Base-by-base conservation (phyloP, 2,888 invertebrate species). In the Podabrus alpinus region DNA sequence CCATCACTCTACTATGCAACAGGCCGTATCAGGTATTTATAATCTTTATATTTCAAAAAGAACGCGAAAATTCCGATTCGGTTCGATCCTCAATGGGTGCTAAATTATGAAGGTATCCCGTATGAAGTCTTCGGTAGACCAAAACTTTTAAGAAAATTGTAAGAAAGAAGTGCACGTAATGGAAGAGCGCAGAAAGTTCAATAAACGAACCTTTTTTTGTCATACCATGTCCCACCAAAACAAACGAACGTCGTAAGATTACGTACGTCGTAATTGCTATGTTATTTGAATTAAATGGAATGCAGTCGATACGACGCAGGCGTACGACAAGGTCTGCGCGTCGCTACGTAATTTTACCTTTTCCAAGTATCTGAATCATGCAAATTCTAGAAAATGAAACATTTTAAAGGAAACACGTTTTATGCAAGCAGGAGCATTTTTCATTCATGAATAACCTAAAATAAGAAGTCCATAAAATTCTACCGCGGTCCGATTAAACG, bases 1-100 rank as follows among this genome's bases (percentile, higher is more conserved):
- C 9, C 81, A 83, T 59, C 85, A 85, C 78, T 77, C 82, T 66
- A 82, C 79, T 60, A 85, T 84, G 83, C 62, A 64, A 64, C 85
- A 84, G 78, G 81, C 84, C 16, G 84, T 82, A 79, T 66, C 77
- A 69, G 77, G 77, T 77, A 64, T 69, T 24, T 61, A 61, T 64
- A 19, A 62, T 62, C 17, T 13, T 62, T 62, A 16, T 13, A 10
- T 19, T 62, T 19, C 19, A 5, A 11, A 19, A 62, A 13, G 15
- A n/a, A n/a, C 13, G 11, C 9, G 1, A 16, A 61, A 16, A 13
- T 61, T 61, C 9, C 5, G 5, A 7, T 16, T 61, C n/a, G 13
- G 61, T 10, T 61, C 17, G 13, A 61, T 16, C 13, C 17, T 16
- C 17, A 16, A 16, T 19, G 5, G 62, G 2, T 19, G 62, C 13